Evolutionary conservation across 1,140 invertebrate genomes (phyloP), one percentile per base, ranked within the genome.

Genomic region (Grapholita molesta): DNA sequence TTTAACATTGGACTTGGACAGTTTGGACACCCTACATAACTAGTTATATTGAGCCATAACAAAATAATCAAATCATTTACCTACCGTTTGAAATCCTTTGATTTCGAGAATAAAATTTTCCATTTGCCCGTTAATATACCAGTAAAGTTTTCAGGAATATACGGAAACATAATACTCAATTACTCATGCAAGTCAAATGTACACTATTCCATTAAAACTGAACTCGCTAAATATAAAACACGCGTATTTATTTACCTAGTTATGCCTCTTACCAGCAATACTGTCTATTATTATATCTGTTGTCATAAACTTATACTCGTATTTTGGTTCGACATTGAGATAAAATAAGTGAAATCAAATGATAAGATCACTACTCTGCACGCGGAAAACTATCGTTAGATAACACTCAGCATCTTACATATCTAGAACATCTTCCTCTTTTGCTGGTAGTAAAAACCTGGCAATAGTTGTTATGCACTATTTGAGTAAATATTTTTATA

Each of bases 101-200:
- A 21, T 5, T 9, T 61, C 7, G 55, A 61, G 32, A 61, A 61
- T 61, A 28, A n/a, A 12, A 61, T 6, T 61, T 61, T 61, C 55
- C 55, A 61, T 61, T 61, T 61, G 12, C 55, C 55, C 6, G 55
- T 61, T 28, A 61, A 25, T 28, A 61, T 61, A 9, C 55, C 55
- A n/a, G 55, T 61, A 12, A 61, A 61, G 25, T 61, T 61, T 32
- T 30, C 24, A 32, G 55, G 28, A 0, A 24, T 3, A 15, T 24
- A 33, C 12, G 32, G 15, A 38, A 65, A 65, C 64, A 65, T 65
- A 21, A 35, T n/a, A n/a, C n/a, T n/a, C n/a, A n/a, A n/a, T n/a
- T n/a, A n/a, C n/a, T n/a, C n/a, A n/a, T 65, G 6, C 25, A 6
- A n/a, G 23, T 11, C 9, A 9, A 21, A 48, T 21, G 21, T 21